Conservation (phyloP, 1,140 invertebrate species). For the Aphelinus certus region DNA sequence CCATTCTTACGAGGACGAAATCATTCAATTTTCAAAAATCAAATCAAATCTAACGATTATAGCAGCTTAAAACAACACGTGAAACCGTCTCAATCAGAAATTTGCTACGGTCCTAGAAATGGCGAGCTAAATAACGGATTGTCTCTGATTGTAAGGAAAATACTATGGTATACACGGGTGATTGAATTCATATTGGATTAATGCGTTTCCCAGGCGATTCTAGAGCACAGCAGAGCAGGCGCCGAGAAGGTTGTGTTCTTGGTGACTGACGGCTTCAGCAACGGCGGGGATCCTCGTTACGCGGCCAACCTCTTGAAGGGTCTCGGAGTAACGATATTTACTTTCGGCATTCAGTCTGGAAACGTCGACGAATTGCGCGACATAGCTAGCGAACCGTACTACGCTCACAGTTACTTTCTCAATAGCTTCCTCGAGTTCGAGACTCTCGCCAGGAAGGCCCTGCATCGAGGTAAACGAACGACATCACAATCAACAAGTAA, state of each 20-base stretch:
- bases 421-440: conserved; percentile 80
- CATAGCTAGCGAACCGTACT: conserved; percentile 73
- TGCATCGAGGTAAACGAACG: conserved; percentile 71
- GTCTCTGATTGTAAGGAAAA: too few relatives aligned
- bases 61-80: too few relatives aligned
- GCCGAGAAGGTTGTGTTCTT: conserved; percentile 74
- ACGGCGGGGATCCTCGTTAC: conserved; percentile 74
- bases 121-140: too few relatives aligned
- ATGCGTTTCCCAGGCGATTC: conserved; percentile 64
- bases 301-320: conserved; percentile 68
- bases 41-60: too few relatives aligned
- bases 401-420: conserved; percentile 75
- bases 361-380: conserved; percentile 74
- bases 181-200: too few relatives aligned
- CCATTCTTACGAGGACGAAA: too few relatives aligned
- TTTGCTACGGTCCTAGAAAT: too few relatives aligned
- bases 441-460: conserved; percentile 73
- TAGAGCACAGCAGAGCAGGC: conserved; percentile 62
- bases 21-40: too few relatives aligned
- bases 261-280: conserved; percentile 80
- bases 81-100: too few relatives aligned
- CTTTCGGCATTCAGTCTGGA: conserved; percentile 76
- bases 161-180: too few relatives aligned
- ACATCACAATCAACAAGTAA: too few relatives aligned
- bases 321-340: conserved; percentile 71